Conservation (phyloP, 2,113 vertebrate species). For the Paralichthys olivaceus region DNA sequence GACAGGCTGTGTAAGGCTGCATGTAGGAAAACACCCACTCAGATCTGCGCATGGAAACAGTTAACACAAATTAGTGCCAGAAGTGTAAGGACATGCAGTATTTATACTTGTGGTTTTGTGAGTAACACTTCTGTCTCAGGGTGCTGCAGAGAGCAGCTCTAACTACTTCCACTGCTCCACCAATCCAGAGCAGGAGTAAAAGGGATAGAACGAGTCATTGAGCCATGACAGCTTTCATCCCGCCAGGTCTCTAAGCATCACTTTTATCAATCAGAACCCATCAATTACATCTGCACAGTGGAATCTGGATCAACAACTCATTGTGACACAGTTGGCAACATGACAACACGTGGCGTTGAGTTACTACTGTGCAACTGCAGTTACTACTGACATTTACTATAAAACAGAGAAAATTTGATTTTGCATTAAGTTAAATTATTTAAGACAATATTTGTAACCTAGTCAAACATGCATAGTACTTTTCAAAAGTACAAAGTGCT, state of each 20-base stretch:
- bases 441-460: too few species aligned
- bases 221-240: conserved; percentile 1
- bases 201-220: conserved; percentile 5
- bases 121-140: conserved; percentile 21
- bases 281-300: neutral
- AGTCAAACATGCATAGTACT: too few species aligned
- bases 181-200: neutral
- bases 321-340: neutral
- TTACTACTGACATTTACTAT: neutral
- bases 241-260: neutral
- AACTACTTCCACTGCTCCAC: conserved; percentile 5
- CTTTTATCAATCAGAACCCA: neutral
- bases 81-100: conserved; percentile 43
- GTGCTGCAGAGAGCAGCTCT: neutral
- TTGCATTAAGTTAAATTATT: too few species aligned
- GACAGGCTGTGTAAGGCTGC: conserved; percentile 23
- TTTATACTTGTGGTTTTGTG: conserved; percentile 44
- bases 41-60: conserved; percentile 51
- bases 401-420: neutral
- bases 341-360: neutral
- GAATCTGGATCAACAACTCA: neutral
- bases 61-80: conserved; percentile 58
- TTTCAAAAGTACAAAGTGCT: too few species aligned
- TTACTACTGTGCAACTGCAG: neutral
- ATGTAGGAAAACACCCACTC: conserved; percentile 30